Conservation (phyloP, 2,888 invertebrate species). For the Allacma fusca region DNA sequence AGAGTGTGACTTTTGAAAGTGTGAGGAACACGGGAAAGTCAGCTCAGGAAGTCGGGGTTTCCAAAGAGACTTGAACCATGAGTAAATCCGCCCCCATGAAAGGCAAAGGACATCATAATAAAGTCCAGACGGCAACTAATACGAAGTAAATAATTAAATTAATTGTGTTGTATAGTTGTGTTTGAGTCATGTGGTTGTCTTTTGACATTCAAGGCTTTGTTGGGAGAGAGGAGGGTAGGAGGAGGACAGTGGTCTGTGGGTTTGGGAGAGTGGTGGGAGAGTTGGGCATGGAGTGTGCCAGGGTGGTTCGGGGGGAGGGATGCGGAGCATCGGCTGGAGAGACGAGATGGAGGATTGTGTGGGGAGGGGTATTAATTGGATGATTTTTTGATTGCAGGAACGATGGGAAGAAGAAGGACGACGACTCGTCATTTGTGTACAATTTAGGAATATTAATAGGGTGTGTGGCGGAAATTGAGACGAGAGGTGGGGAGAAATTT, state of each 20-base stretch:
- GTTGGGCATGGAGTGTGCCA: no score
- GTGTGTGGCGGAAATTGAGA: constrained; percentile 56
- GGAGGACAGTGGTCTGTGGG: background rate
- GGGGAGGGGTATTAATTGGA: background rate
- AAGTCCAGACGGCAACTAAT: constrained; percentile 23
- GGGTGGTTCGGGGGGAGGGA: no score
- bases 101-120: constrained; percentile 45
- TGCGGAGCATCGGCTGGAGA: no score
- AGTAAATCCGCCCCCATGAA: constrained; percentile 34
- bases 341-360: background rate
- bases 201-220: background rate
- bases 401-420: constrained; percentile 54
- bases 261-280: no score
- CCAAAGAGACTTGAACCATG: background rate
- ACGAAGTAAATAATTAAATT: constrained; percentile 36
- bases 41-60: constrained; percentile 10
- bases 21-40: constrained; percentile 17
- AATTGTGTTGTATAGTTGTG: background rate
- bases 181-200: background rate
- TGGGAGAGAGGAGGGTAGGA: background rate
- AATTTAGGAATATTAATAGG: constrained; percentile 60
- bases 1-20: constrained; percentile 29
- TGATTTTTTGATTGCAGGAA: constrained; percentile 28
- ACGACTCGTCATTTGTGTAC: constrained; percentile 59
- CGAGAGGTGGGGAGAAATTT: constrained; percentile 55